These are phyloP conservation scores for Saxicola maurus DNA, from an alignment of 2,797 vertebrate species.

Conservation along the genomic window DNA sequence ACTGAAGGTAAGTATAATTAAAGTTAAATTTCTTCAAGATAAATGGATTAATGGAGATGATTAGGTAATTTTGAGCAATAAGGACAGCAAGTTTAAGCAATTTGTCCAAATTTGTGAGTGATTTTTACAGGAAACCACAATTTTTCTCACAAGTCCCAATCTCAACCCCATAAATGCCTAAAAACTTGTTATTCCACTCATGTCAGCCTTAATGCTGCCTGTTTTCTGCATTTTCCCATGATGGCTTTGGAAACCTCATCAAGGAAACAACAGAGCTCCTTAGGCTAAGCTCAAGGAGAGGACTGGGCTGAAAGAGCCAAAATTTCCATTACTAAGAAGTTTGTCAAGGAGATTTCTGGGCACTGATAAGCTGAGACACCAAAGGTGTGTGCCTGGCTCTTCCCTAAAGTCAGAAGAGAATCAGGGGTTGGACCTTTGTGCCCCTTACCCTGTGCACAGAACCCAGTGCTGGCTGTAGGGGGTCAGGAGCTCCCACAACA, in stretches of 20 bases:
- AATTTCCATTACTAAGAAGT: neutral
- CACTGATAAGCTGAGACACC: neutral
- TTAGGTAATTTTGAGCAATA: neutral
- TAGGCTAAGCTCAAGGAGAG: neutral
- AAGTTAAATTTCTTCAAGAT: constrained; percentile 6
- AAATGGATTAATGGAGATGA: neutral
- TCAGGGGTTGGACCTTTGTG: neutral
- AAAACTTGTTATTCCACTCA: neutral
- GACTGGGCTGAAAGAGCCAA: neutral
- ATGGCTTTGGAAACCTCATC: neutral
- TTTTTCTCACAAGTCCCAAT: neutral
- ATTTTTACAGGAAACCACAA: neutral
- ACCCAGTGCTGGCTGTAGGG: neutral
- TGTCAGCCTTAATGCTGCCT: neutral
- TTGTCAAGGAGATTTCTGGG: neutral
- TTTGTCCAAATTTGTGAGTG: neutral
- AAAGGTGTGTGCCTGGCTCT: neutral
- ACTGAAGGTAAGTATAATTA: neutral
- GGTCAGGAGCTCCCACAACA: neutral
- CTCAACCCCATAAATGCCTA: neutral
- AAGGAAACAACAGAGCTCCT: neutral
- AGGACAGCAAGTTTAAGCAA: neutral
- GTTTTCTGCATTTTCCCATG: neutral
- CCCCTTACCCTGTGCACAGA: neutral
- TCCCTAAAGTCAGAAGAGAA: neutral